phyloP scores from a whole-genome alignment of 1,140 invertebrate genomes.

The Penaeus chinensis region DNA sequence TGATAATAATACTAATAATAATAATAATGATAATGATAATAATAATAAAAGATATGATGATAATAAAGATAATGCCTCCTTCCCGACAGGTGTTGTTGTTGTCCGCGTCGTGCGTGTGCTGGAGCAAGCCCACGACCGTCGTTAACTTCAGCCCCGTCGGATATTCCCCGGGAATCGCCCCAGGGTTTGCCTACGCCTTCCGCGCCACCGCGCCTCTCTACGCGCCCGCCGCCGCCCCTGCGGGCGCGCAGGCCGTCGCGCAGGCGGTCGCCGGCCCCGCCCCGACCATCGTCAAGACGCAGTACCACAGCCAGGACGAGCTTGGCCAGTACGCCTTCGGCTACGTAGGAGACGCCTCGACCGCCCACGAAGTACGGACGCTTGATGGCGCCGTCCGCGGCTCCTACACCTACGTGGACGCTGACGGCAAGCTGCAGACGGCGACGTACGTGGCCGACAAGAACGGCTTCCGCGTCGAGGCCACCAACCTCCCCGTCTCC shows the following conservation, averaged over 20 bases:
- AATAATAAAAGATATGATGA: too few species aligned
- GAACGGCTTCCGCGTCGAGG: constrained; percentile 57
- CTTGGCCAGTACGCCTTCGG: constrained; percentile 74
- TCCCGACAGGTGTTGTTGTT: constrained; percentile 41
- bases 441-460: constrained; percentile 63
- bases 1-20: too few species aligned
- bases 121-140: constrained; percentile 47
- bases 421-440: constrained; percentile 62
- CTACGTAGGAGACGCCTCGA: constrained; percentile 68
- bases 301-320: constrained; percentile 64
- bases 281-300: constrained; percentile 55
- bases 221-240: not conserved
- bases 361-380: constrained; percentile 63
- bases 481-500: constrained; percentile 55
- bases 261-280: not conserved
- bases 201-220: constrained; percentile 38
- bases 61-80: not conserved
- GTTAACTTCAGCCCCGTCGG: constrained; percentile 53
- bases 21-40: too few species aligned
- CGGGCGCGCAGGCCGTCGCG: not conserved
- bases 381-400: constrained; percentile 61
- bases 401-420: constrained; percentile 64
- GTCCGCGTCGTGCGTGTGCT: constrained; percentile 12
- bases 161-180: constrained; percentile 58
- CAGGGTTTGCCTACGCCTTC: constrained; percentile 64